phyloP scores from a whole-genome alignment of 2,113 vertebrate genomes.

The Odobenus rosmarus region DNA sequence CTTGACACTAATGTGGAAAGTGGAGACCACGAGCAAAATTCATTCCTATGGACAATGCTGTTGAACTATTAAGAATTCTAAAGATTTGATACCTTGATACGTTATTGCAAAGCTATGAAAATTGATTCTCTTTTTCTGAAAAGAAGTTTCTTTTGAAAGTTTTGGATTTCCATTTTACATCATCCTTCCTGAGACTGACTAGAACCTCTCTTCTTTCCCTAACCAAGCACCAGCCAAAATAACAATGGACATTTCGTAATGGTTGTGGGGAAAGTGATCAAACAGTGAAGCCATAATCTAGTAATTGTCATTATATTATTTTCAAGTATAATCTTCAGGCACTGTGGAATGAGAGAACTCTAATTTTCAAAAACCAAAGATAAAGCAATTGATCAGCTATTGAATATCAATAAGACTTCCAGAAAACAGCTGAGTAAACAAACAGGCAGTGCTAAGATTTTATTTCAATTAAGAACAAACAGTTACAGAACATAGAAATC shows the following conservation, averaged over 20 bases:
- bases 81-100: background rate
- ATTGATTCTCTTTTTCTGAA: background rate
- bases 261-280: background rate
- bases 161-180: background rate
- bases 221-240: background rate
- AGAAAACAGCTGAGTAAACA: background rate
- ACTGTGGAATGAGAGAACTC: background rate
- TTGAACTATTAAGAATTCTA: background rate
- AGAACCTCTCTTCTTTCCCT: background rate
- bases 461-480: background rate
- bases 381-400: background rate
- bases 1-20: background rate
- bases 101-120: background rate
- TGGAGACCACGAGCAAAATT: background rate
- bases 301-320: background rate
- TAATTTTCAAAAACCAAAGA: conserved; percentile 26
- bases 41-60: background rate
- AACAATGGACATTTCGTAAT: background rate
- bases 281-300: background rate
- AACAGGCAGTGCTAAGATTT: background rate
- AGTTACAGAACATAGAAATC: background rate
- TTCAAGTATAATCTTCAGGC: background rate
- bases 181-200: background rate
- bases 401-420: background rate
- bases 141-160: background rate